These are phyloP conservation scores for Apamea anceps DNA, from an alignment of 2,888 invertebrate species.

Conservation along the genomic window DNA sequence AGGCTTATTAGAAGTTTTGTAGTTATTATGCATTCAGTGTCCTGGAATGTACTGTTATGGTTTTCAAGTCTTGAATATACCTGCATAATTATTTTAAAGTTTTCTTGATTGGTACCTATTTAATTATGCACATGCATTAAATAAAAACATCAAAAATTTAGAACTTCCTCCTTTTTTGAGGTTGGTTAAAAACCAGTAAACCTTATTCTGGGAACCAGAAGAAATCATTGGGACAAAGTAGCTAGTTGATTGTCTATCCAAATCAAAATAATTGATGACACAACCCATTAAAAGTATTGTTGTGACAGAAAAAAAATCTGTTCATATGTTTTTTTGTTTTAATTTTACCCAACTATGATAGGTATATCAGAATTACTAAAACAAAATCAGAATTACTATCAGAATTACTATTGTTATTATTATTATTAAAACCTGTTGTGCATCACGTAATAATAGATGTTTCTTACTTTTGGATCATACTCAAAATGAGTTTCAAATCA, in stretches of 20 bases:
- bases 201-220: neutral
- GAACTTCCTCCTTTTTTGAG: neutral
- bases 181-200: neutral
- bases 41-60: too few relatives aligned
- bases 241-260: neutral
- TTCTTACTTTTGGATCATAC: slow-evolving; percentile 93
- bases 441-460: neutral
- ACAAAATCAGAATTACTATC: too few relatives aligned
- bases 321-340: neutral
- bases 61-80: slow-evolving; percentile 4
- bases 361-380: too few relatives aligned
- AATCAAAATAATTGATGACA: neutral
- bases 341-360: neutral
- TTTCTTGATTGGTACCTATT: neutral
- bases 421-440: neutral
- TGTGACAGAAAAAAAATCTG: neutral
- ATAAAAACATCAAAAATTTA: neutral
- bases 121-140: neutral
- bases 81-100: neutral
- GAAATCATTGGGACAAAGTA: neutral
- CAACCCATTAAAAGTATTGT: neutral
- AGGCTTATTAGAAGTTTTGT: neutral
- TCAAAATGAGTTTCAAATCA: slow-evolving; percentile 91
- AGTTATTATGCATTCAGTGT: neutral
- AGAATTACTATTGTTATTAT: too few relatives aligned